phyloP scores from a whole-genome alignment of 2,113 vertebrate species.

The Oncorhynchus mykiss region DNA sequence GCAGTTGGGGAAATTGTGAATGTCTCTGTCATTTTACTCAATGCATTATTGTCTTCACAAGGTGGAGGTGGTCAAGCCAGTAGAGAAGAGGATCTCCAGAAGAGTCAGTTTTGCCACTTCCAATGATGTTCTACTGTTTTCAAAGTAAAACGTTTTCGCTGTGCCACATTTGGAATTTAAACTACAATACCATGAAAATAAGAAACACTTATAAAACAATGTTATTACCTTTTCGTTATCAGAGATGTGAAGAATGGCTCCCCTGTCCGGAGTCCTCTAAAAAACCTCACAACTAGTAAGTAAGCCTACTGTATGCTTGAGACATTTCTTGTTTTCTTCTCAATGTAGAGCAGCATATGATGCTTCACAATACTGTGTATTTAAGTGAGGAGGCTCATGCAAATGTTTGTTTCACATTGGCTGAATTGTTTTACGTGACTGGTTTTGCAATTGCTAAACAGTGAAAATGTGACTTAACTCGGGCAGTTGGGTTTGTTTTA shows the following conservation, averaged over 20 bases:
- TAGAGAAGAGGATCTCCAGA: constrained; percentile 69
- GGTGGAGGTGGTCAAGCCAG: constrained; percentile 62
- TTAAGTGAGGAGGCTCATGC: neutral
- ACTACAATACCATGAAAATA: neutral
- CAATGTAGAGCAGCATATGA: neutral
- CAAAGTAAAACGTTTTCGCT: constrained; percentile 59
- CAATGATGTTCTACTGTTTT: constrained; percentile 68
- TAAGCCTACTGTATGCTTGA: constrained; percentile 16
- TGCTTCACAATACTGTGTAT: neutral
- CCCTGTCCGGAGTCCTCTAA: constrained; percentile 48
- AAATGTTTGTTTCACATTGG: neutral
- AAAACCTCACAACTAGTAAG: constrained; percentile 51
- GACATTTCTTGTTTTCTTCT: neutral
- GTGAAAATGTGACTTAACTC: neutral
- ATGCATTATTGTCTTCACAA: constrained; percentile 17
- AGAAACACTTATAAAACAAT: neutral
- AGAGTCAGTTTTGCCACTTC: constrained; percentile 79
- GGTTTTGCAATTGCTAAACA: neutral
- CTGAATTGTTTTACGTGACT: neutral
- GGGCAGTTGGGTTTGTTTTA: too few species aligned
- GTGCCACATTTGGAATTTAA: neutral
- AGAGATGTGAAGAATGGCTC: constrained; percentile 70
- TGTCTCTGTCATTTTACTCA: neutral
- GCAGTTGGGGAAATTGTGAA: neutral
- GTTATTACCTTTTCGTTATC: constrained; percentile 10